Evolutionary conservation across 2,113 vertebrate genomes (phyloP).

Genomic region (Nerophis lumbriciformis): DNA sequence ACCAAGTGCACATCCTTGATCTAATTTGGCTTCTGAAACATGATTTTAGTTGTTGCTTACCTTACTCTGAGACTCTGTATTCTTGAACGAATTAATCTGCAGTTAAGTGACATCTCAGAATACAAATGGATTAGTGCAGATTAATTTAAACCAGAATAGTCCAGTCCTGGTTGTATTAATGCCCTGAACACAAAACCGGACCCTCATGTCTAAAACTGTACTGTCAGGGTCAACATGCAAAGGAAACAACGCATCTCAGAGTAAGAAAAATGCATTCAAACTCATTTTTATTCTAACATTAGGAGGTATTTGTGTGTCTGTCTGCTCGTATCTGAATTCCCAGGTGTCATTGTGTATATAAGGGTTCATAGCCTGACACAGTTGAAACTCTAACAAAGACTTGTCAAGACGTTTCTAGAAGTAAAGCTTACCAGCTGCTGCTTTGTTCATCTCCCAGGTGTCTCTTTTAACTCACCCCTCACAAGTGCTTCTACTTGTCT

Average conservation of each 20-base stretch:
- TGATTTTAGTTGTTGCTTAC: too few relatives aligned
- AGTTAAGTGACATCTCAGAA: too few relatives aligned
- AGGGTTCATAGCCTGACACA: constrained; percentile 27
- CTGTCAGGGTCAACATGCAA: neutral
- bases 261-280: constrained; percentile 6
- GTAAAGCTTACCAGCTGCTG: constrained; percentile 53
- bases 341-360: constrained; percentile 4
- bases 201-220: neutral
- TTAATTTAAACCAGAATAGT: too few relatives aligned
- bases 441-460: constrained; percentile 54
- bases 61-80: too few relatives aligned
- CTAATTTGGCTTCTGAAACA: too few relatives aligned
- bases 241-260: neutral
- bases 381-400: constrained; percentile 46
- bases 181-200: too few relatives aligned
- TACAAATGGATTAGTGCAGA: too few relatives aligned
- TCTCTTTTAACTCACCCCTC: constrained; percentile 40
- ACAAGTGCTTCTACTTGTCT: constrained; percentile 6
- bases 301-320: constrained; percentile 14
- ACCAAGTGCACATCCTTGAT: too few relatives aligned
- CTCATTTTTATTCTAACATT: constrained; percentile 7
- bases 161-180: too few relatives aligned
- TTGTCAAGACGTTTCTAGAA: constrained; percentile 26
- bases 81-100: too few relatives aligned
- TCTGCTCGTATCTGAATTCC: constrained; percentile 4